Evolutionary conservation across 2,113 vertebrate species (phyloP).

Genomic region (Acrocephalus kingi): DNA sequence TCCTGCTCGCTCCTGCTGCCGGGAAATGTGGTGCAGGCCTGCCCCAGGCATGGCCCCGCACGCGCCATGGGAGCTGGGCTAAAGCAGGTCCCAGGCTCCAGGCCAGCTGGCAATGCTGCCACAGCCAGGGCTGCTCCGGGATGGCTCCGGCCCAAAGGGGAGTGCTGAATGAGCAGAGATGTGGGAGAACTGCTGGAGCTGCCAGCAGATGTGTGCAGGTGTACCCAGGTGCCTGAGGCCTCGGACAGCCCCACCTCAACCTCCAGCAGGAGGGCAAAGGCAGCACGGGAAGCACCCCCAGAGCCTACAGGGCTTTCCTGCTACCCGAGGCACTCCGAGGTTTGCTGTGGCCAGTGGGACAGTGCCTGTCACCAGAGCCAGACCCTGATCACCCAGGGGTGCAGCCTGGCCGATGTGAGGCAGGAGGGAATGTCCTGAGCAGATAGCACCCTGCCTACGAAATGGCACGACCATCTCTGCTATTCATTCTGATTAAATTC

Average conservation of each 20-base stretch:
- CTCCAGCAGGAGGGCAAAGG: background rate
- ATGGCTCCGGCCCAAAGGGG: background rate
- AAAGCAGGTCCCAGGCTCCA: background rate
- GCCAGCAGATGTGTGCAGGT: rapidly evolving
- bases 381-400: background rate
- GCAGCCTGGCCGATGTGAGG: background rate
- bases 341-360: background rate
- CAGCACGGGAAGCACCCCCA: background rate
- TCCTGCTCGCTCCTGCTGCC: rapidly evolving
- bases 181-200: background rate
- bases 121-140: background rate
- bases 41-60: background rate
- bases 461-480: background rate
- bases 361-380: background rate
- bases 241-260: background rate
- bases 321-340: rapidly evolving
- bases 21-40: background rate
- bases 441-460: constrained; percentile 5
- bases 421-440: background rate
- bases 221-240: background rate
- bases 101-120: background rate
- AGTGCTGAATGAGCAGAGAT: background rate
- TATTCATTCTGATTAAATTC: constrained; percentile 48
- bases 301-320: background rate
- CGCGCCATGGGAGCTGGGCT: background rate